These are phyloP conservation scores for Spilosoma lubricipeda DNA, from an alignment of 2,888 invertebrate species.

Conservation along the genomic window DNA sequence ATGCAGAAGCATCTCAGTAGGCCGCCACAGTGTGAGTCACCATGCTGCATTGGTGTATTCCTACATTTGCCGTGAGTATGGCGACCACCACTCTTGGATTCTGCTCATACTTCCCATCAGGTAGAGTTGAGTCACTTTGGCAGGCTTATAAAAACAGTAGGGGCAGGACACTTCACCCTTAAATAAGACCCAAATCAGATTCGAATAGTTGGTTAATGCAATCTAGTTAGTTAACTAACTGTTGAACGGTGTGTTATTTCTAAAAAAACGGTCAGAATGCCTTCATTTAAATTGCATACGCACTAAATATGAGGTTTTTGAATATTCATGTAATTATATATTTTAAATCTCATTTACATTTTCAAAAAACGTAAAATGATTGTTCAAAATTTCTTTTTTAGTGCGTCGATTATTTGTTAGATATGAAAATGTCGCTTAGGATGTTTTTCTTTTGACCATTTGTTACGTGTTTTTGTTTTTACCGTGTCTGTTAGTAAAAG, in stretches of 20 bases:
- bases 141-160: neutral
- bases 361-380: neutral
- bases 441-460: neutral
- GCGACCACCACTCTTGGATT: too few species aligned
- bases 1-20: too few species aligned
- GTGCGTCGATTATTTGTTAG: neutral
- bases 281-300: neutral
- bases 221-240: neutral
- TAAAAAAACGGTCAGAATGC: neutral
- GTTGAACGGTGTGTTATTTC: neutral
- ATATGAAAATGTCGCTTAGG: neutral
- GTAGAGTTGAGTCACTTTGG: too few species aligned
- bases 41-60: too few species aligned
- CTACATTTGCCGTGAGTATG: too few species aligned
- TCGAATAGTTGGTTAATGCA: neutral
- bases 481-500: neutral
- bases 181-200: neutral
- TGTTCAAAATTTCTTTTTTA: neutral
- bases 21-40: too few species aligned
- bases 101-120: too few species aligned
- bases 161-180: neutral
- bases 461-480: neutral
- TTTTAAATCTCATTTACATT: neutral
- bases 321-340: too few species aligned
- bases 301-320: neutral